Evolutionary conservation across 2,113 vertebrate species (phyloP).

Genomic region (Fregata magnificens): DNA sequence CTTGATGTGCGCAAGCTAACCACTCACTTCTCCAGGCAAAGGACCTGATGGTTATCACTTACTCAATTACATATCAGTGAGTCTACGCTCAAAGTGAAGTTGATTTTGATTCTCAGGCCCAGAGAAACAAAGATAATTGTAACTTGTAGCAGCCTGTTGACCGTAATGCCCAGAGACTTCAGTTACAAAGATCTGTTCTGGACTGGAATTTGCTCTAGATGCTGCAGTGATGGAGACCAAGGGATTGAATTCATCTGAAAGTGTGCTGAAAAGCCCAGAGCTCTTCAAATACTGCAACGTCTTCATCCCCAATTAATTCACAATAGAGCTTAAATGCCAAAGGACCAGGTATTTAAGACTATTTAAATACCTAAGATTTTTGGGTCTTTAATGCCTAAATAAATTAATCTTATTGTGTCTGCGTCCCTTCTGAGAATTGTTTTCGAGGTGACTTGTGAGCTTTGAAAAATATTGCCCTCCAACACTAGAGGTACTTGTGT

Average conservation of each 20-base stretch:
- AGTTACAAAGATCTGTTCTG: neutral
- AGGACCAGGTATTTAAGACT: neutral
- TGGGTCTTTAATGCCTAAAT: neutral
- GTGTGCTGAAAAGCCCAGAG: neutral
- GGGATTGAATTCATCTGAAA: neutral
- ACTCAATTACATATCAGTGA: neutral
- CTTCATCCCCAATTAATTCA: neutral
- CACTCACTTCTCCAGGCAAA: neutral
- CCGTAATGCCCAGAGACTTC: neutral
- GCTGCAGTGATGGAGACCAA: neutral
- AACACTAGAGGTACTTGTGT: neutral
- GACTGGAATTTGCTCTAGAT: neutral
- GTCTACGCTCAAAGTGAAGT: neutral
- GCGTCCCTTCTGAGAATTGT: neutral
- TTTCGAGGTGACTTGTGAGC: neutral
- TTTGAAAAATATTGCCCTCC: neutral
- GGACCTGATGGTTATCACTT: constrained; percentile 18
- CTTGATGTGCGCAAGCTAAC: constrained; percentile 20
- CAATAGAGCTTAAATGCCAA: neutral
- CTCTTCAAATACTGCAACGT: neutral
- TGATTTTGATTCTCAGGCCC: neutral
- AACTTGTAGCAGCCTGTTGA: neutral
- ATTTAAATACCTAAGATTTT: neutral
- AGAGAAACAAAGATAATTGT: neutral
- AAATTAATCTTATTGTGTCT: neutral